Evolutionary conservation across 2,113 vertebrate species (phyloP), one percentile per base, ranked within the genome.

Genomic region (Campylomormyrus tamandua): DNA sequence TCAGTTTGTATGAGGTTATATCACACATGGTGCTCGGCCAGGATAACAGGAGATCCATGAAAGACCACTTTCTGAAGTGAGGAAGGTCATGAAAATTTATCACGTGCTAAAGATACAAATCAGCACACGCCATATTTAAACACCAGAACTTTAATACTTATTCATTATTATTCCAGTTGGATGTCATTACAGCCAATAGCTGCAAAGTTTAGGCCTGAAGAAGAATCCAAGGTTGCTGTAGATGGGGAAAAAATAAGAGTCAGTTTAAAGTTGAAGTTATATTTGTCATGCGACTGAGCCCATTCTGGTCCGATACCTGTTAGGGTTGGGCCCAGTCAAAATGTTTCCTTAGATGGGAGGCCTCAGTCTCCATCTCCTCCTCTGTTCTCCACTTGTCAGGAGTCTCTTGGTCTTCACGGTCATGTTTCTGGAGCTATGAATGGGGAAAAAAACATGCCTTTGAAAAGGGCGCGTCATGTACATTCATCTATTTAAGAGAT

Each of bases 331-430:
- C 21, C 92, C 95, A 95, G 89, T 94, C 91, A 3, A 97, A 96
- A 90, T 95, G 96, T 52, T 90, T 93, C 58, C 93, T 94, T 48
- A 97, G 93, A 8, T 91, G 91, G 7, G 93, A 92, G 1, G 97
- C 97, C 91, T 97, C 97, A 0, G 94, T 93, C 3, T 92, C 95
- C 97, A 97, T 98, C 88, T 97, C 97, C 66, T 96, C 96, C 90
- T 97, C 96, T 0, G 96, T 96, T 92, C 96, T 95, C 97, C 97
- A 98, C 49, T 91, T 92, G 77, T 92, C 92, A 0, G 95, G 92
- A 3, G 93, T 53, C 83, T 96, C 96, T 13, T 95, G 93, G 0
- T 91, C 91, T 15, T 93, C 94, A 88, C 92, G 94, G 92, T 97
- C 97, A 0, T 97, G 97, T 83, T 89, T 95, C 90, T 97, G 96